These are phyloP conservation scores for Triops longicaudatus DNA, from an alignment of 1,140 invertebrate species.

Conservation along the genomic window DNA sequence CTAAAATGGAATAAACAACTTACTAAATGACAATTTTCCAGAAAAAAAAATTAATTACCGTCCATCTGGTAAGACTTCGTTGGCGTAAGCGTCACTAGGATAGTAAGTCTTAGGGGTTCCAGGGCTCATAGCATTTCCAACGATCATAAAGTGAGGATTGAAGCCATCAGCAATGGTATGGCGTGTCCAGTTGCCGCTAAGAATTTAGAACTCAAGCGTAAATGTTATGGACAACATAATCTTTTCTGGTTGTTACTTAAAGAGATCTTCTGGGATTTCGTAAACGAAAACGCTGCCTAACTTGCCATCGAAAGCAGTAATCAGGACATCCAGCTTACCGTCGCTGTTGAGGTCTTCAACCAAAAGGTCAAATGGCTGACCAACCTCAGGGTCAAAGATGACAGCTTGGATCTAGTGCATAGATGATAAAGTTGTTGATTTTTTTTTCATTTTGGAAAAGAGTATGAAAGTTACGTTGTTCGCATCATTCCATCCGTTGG, in stretches of 20 bases:
- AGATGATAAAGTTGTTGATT: not conserved
- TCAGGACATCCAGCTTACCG: constrained; percentile 37
- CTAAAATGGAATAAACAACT: constrained; percentile 28
- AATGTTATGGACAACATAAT: not conserved
- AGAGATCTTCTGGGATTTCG: constrained; percentile 39
- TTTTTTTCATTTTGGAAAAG: not conserved
- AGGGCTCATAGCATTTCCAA: constrained; percentile 35
- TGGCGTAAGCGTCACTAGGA: constrained; percentile 33
- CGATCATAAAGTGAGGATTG: constrained; percentile 33
- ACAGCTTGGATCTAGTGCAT: constrained; percentile 35
- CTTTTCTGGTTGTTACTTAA: constrained; percentile 29
- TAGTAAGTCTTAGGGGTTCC: constrained; percentile 36
- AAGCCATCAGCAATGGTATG: constrained; percentile 37
- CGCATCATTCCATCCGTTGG: constrained; percentile 37
- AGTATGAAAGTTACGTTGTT: constrained; percentile 33
- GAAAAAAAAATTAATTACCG: constrained; percentile 22
- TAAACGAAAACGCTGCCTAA: constrained; percentile 37
- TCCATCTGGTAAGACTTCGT: constrained; percentile 32
- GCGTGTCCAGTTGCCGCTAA: constrained; percentile 34
- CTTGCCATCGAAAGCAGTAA: constrained; percentile 36
- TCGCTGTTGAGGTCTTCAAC: constrained; percentile 40
- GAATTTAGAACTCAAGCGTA: constrained; percentile 13
- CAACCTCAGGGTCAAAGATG: constrained; percentile 37
- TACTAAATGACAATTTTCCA: not conserved
- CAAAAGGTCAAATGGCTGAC: constrained; percentile 39